A percentile compares a stretch with the other conserved stretches of the same genome.
phyloP scores from a whole-genome alignment of 1,140 invertebrate genomes.

The Thaumetopoea pityocampa region DNA sequence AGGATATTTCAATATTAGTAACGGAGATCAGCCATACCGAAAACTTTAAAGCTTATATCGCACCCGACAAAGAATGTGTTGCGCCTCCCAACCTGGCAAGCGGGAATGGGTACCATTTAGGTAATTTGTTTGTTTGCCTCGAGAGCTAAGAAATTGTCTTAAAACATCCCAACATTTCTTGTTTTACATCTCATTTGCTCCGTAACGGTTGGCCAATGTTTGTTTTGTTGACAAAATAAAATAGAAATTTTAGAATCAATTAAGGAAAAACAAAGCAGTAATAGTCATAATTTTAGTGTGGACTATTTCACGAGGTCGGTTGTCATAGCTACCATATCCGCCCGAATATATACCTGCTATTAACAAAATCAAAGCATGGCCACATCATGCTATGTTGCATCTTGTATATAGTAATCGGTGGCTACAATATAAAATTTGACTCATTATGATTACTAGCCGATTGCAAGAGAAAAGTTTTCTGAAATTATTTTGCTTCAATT shows the following conservation, averaged over 20 bases:
- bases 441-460: too few relatives aligned
- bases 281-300: too few relatives aligned
- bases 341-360: too few relatives aligned
- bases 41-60: constrained; percentile 13
- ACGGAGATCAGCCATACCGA: constrained; percentile 5
- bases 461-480: too few relatives aligned
- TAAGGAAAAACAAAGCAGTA: constrained; percentile 6
- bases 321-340: too few relatives aligned
- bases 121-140: constrained; percentile 27
- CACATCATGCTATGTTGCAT: too few relatives aligned
- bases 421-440: too few relatives aligned
- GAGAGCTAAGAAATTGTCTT: constrained; percentile 23
- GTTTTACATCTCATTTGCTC: constrained; percentile 32
- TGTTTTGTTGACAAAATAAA: constrained; percentile 9
- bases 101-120: constrained; percentile 14
- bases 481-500: too few relatives aligned
- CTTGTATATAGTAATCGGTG: too few relatives aligned
- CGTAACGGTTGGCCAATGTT: constrained; percentile 10
- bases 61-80: constrained; percentile 13
- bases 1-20: too few relatives aligned
- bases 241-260: constrained; percentile 14
- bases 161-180: constrained; percentile 25
- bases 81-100: constrained; percentile 10
- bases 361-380: too few relatives aligned
- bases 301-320: too few relatives aligned